Conservation (phyloP, 2,888 invertebrate species). For the Lymantria dispar region DNA sequence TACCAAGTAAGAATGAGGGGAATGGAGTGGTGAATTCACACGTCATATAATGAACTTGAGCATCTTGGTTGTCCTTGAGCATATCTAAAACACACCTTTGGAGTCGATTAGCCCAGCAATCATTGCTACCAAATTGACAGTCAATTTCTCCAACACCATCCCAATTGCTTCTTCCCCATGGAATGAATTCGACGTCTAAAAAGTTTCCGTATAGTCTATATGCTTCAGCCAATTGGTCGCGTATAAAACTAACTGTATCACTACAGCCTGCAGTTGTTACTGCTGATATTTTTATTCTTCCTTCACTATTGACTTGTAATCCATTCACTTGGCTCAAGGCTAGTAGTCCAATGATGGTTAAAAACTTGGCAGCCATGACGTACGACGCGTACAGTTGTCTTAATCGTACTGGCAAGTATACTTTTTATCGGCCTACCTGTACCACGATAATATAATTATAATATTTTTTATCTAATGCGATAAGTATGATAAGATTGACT, state of each 20-base stretch:
- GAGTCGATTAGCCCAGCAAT: conserved; percentile 70
- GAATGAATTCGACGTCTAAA: conserved; percentile 64
- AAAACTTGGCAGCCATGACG: conserved; percentile 35
- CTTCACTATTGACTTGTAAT: conserved; percentile 38
- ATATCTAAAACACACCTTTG: conserved; percentile 63
- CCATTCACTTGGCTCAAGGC: conserved; percentile 21
- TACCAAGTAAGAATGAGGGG: conserved; percentile 46
- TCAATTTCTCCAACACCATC: conserved; percentile 36
- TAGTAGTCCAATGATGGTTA: conserved; percentile 19
- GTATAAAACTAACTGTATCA: conserved; percentile 57
- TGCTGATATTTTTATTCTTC: conserved; percentile 57
- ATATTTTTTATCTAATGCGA: conserved; percentile 12
- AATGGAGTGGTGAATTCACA: conserved; percentile 60
- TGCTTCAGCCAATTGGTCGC: conserved; percentile 43
- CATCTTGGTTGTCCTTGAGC: conserved; percentile 49
- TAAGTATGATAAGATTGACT: conserved; percentile 8
- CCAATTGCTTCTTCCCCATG: conserved; percentile 65
- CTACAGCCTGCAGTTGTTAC: conserved; percentile 62
- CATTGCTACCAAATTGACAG: conserved; percentile 56
- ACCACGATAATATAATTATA: conserved; percentile 14
- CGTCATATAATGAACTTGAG: conserved; percentile 59
- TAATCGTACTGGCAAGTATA: conserved; percentile 24
- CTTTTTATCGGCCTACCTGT: conserved; percentile 5
- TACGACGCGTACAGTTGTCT: conserved; percentile 11
- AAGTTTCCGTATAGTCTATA: conserved; percentile 53